phyloP scores from a whole-genome alignment of 2,888 invertebrate species.

The Blomia tropicalis region DNA sequence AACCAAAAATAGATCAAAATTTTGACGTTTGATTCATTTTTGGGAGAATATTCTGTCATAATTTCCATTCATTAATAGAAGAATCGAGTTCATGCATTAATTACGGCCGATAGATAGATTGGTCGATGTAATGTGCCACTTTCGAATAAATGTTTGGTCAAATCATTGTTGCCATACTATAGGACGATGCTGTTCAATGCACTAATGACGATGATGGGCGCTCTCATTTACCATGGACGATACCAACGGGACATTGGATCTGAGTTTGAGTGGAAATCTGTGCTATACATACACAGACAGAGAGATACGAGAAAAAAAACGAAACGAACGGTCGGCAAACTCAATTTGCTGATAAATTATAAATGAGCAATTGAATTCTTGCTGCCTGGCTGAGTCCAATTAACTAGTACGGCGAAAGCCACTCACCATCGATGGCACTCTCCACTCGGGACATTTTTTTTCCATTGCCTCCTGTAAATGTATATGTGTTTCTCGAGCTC shows the following conservation, averaged over 20 bases:
- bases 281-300: too few species aligned
- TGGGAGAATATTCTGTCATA: too few species aligned
- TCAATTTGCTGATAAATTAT: constrained; percentile 16
- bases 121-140: too few species aligned
- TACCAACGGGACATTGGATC: not conserved
- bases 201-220: not conserved
- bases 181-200: not conserved
- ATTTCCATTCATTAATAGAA: too few species aligned
- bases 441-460: constrained; percentile 14
- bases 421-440: not conserved
- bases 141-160: not conserved
- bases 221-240: not conserved
- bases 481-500: not conserved
- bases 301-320: too few species aligned
- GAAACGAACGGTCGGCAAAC: too few species aligned
- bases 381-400: constrained; percentile 16
- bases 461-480: not conserved
- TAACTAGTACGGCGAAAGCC: not conserved
- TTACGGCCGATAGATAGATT: too few species aligned
- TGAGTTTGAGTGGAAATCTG: not conserved
- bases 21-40: too few species aligned
- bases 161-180: not conserved
- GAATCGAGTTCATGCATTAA: too few species aligned
- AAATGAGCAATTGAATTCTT: constrained; percentile 10
- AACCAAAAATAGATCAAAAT: too few species aligned